These are phyloP conservation scores for Pachydiplax longipennis DNA, from an alignment of 2,888 invertebrate species.

Conservation along the genomic window DNA sequence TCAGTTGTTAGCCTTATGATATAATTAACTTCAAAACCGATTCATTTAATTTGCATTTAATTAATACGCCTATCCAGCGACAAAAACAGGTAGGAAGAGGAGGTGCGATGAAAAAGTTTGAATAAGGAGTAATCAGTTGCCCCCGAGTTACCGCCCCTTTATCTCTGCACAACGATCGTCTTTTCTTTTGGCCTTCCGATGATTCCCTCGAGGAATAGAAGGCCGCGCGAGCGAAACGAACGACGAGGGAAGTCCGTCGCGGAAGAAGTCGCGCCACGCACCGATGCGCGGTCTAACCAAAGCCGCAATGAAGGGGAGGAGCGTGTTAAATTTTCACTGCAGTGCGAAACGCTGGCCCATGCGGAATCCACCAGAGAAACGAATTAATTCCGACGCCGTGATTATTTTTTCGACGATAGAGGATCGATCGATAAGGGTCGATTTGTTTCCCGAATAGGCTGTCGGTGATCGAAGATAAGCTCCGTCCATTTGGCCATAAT, in stretches of 20 bases:
- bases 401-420: neutral
- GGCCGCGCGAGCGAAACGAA: slow-evolving; percentile 25
- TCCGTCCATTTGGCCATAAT: neutral
- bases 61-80: no score
- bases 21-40: no score
- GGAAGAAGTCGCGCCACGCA: slow-evolving; percentile 20
- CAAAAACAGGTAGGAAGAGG: no score
- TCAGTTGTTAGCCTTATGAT: no score
- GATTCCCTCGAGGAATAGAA: neutral
- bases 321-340: slow-evolving; percentile 19
- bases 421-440: neutral
- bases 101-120: no score
- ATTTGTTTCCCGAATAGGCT: neutral
- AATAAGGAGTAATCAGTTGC: no score
- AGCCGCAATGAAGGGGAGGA: neutral
- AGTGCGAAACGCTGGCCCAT: slow-evolving; percentile 17
- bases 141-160: neutral
- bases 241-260: slow-evolving; percentile 31
- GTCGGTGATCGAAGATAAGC: neutral
- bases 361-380: neutral
- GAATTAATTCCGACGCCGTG: neutral
- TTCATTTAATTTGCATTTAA: no score
- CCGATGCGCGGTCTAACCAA: slow-evolving; percentile 21
- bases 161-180: neutral
- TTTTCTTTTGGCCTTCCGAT: neutral